Conservation (phyloP, 2,797 vertebrate genomes). For the Sebastes vulpes region DNA sequence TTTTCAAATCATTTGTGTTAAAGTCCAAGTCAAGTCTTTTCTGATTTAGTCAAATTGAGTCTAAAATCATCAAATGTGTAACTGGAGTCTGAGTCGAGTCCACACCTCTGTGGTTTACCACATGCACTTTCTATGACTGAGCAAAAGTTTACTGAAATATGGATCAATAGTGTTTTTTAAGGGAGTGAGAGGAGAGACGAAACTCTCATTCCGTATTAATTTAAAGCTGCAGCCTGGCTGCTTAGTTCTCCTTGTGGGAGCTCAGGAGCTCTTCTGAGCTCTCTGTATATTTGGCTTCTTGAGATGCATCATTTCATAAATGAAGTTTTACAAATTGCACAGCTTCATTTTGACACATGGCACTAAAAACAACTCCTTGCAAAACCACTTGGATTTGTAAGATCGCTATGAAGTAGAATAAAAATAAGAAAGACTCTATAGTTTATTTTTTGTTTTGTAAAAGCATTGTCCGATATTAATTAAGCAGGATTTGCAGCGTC, state of each 20-base stretch:
- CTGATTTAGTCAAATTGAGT: no score
- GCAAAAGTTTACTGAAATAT: background rate
- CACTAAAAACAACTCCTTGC: background rate
- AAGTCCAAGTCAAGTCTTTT: no score
- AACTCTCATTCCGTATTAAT: background rate
- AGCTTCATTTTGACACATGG: background rate
- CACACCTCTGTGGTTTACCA: background rate
- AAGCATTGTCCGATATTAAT: background rate
- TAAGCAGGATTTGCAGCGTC: slow-evolving; percentile 16
- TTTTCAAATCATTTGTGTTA: rapidly evolving
- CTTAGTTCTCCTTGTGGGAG: background rate
- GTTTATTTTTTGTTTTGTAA: background rate
- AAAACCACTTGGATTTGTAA: background rate
- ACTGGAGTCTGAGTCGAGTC: no score
- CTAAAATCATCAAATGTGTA: no score
- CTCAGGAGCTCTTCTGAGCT: background rate
- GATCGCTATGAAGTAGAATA: background rate
- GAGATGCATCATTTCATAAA: background rate
- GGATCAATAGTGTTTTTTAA: background rate
- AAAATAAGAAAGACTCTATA: background rate
- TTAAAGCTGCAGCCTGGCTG: slow-evolving; percentile 3
- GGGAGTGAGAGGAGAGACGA: background rate
- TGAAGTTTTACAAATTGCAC: background rate
- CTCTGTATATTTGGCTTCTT: background rate
- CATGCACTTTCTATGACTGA: background rate